A percentile compares a stretch with the other conserved stretches of the same genome.
phyloP scores from a whole-genome alignment of 1,140 invertebrate species.

The Platyscapa corneri region DNA sequence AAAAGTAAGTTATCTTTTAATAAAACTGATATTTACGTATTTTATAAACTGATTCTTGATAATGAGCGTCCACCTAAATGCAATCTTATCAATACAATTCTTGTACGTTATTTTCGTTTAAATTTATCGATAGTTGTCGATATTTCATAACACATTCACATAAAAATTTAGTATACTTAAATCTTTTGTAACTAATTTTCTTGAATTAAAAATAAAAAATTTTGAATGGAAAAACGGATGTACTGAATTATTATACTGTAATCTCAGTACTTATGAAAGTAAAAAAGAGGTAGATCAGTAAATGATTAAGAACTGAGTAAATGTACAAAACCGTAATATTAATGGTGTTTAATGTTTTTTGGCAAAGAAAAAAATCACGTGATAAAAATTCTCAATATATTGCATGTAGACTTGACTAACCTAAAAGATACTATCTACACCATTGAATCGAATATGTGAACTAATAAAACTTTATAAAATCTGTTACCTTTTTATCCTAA shows the following conservation, averaged over 20 bases:
- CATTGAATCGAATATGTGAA: not conserved
- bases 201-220: slow-evolving; percentile 3
- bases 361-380: slow-evolving; percentile 12
- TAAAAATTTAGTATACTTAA: not conserved
- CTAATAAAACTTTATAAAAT: not conserved
- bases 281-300: not conserved
- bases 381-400: not conserved
- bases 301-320: not conserved
- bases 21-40: not conserved
- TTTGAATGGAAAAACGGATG: not conserved
- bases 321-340: not conserved
- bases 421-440: slow-evolving; percentile 23
- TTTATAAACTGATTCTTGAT: not conserved
- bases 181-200: not conserved
- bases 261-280: not conserved
- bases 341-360: slow-evolving; percentile 20
- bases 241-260: not conserved
- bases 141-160: not conserved
- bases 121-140: not conserved
- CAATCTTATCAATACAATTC: not conserved
- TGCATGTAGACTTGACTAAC: slow-evolving; percentile 10
- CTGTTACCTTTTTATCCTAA: not conserved
- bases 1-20: too few species aligned
- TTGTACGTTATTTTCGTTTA: not conserved
- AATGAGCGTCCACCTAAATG: not conserved